These are phyloP conservation scores for Hapalemur alaotrensis DNA, from an alignment of 2,797 vertebrate species.

Conservation along the genomic window DNA sequence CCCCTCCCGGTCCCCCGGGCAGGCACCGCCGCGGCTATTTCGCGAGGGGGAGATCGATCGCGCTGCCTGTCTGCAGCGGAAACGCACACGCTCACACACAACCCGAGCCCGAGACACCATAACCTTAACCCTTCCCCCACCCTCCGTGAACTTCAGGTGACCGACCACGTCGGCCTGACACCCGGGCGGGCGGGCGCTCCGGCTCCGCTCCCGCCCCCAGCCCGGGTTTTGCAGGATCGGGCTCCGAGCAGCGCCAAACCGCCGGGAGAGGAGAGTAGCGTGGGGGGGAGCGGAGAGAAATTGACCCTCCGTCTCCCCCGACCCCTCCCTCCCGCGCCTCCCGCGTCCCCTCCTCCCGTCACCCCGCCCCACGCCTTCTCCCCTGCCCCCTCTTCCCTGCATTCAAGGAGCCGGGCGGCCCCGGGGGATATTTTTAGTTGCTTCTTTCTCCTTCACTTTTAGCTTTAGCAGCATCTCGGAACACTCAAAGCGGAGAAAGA, in stretches of 20 bases:
- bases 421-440: slow-evolving; percentile 84
- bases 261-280: slow-evolving; percentile 41
- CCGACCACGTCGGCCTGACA: slow-evolving; percentile 94
- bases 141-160: slow-evolving; percentile 97
- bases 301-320: slow-evolving; percentile 75
- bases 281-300: slow-evolving; percentile 56
- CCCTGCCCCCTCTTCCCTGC: slow-evolving; percentile 75
- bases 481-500: slow-evolving; percentile 65
- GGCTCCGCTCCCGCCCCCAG: slow-evolving; percentile 80
- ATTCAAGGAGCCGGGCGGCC: slow-evolving; percentile 80
- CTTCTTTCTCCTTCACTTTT: slow-evolving; percentile 78
- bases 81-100: slow-evolving; percentile 85
- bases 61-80: slow-evolving; percentile 90
- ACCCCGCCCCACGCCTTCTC: slow-evolving; percentile 76
- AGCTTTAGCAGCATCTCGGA: slow-evolving; percentile 77
- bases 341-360: slow-evolving; percentile 76
- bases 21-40: slow-evolving; percentile 45
- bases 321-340: slow-evolving; percentile 71
- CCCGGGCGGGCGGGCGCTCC: slow-evolving; percentile 84
- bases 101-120: slow-evolving; percentile 72
- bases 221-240: slow-evolving; percentile 84
- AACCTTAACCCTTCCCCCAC: slow-evolving; percentile 83
- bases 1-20: slow-evolving; percentile 17
- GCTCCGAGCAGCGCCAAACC: slow-evolving; percentile 66
- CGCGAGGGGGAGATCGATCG: slow-evolving; percentile 87